Conservation (phyloP, 2,113 vertebrate species). For the Vulpes vulpes region DNA sequence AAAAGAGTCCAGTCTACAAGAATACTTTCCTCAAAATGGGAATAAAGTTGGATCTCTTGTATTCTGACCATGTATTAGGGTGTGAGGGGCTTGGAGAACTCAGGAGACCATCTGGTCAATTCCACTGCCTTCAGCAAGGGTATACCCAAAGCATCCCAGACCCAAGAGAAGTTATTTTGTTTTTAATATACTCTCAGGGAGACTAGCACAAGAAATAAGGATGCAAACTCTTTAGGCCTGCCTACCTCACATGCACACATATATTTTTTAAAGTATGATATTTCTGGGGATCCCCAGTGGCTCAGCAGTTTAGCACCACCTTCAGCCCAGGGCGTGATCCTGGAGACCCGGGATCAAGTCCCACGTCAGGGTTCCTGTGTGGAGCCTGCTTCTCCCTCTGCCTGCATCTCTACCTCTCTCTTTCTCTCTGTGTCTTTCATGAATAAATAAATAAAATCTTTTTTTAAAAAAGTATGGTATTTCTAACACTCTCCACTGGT, state of each 20-base stretch:
- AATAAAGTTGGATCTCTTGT: slow-evolving; percentile 21
- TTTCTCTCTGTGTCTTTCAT: too few species aligned
- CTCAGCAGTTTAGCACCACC: too few species aligned
- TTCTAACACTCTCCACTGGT: neutral
- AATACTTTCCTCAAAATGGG: neutral
- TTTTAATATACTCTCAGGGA: neutral
- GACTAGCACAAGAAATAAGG: neutral
- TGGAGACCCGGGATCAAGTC: too few species aligned
- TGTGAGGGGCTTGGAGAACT: slow-evolving; percentile 27
- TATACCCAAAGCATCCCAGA: neutral
- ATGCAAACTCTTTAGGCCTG: neutral
- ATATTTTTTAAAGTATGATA: neutral
- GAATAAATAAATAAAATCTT: neutral
- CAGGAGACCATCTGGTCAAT: neutral
- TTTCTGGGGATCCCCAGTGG: neutral
- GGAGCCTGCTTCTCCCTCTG: too few species aligned
- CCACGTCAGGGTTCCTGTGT: too few species aligned
- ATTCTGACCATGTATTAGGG: neutral
- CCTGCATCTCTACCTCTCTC: too few species aligned
- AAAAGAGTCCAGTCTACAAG: neutral
- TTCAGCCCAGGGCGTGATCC: too few species aligned
- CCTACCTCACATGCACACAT: too few species aligned
- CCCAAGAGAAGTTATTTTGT: neutral
- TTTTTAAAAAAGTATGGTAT: neutral
- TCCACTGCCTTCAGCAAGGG: neutral